These are phyloP conservation scores for Phataginus tetradactyla DNA, from an alignment of 2,797 vertebrate species.

Conservation along the genomic window DNA sequence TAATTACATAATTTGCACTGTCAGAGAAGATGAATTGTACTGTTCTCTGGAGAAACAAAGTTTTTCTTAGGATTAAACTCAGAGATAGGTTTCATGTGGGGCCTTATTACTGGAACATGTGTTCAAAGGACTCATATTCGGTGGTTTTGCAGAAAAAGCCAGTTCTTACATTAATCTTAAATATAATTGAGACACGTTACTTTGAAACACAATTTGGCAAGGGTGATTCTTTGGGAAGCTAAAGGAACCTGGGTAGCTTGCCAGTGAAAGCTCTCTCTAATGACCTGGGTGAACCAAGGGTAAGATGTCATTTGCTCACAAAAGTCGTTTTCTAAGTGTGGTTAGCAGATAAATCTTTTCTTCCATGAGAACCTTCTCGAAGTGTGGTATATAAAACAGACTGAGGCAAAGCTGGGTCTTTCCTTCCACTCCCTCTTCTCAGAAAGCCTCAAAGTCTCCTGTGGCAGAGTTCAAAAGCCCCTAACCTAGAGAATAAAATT, in stretches of 20 bases:
- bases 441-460: not conserved
- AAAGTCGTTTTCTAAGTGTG: not conserved
- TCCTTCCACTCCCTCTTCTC: not conserved
- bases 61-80: slow-evolving; percentile 6
- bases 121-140: not conserved
- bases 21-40: not conserved
- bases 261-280: not conserved
- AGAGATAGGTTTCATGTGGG: not conserved
- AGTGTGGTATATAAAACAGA: not conserved
- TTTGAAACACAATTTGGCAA: not conserved
- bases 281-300: not conserved
- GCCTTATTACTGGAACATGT: not conserved
- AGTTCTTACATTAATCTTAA: not conserved
- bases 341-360: not conserved
- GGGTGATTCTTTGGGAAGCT: not conserved
- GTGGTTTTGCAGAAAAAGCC: not conserved
- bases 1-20: not conserved
- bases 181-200: not conserved
- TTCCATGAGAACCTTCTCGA: not conserved
- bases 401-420: not conserved
- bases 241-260: not conserved
- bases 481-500: not conserved
- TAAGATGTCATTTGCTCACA: not conserved
- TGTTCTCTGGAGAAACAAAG: not conserved
- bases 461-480: not conserved